Evolutionary conservation across 2,113 vertebrate species (phyloP), one percentile per base, ranked within the genome.

Genomic region (Donacobius atricapilla): DNA sequence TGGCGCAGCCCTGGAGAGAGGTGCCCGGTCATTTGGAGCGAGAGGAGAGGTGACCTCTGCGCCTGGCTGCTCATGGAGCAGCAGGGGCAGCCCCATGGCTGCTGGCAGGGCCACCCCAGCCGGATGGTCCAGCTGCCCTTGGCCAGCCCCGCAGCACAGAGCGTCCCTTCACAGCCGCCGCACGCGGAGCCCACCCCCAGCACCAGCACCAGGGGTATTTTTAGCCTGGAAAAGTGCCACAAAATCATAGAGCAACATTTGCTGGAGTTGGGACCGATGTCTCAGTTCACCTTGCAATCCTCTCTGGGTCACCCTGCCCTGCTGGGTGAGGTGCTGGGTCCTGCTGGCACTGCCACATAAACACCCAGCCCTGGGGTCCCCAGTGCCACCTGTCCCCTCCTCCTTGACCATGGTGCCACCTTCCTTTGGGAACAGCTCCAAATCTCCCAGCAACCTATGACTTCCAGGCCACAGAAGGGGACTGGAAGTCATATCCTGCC

Each of bases 181-280:
- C 93, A 33, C 5, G 4, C 88, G 40, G 42, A 23, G 53, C 94
- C 53, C 16, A 28, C 61, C n/a, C 91, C 10, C 93, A 24, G 16
- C 72, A 79, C 75, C 87, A 35, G 21, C 77, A 65, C 5, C 71
- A 15, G 79, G 95, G 64, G 78, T 96, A 97, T 97, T 97, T 97
- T 97, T 96, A 97, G 97, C 95, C 84, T 95, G 93, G 95, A 97
- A 82, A 63, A 76, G 45, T 0, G 86, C 94, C 96, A 97, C 53
- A 33, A 31, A 78, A 84, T 57, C 66, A 17, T 7, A 63, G 54
- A 90, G 71, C 2, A 9, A 91, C 86, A 63, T 87, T 90, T 83
- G 28, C 68, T 54, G 58, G 89, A 95, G 80, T 50, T 53, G 75
- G 72, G 93, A 91, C 82, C 51, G 18, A 7, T 0, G 12, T 51